Conservation (phyloP, 2,888 invertebrate genomes). For the Hoplodrina blanda region DNA sequence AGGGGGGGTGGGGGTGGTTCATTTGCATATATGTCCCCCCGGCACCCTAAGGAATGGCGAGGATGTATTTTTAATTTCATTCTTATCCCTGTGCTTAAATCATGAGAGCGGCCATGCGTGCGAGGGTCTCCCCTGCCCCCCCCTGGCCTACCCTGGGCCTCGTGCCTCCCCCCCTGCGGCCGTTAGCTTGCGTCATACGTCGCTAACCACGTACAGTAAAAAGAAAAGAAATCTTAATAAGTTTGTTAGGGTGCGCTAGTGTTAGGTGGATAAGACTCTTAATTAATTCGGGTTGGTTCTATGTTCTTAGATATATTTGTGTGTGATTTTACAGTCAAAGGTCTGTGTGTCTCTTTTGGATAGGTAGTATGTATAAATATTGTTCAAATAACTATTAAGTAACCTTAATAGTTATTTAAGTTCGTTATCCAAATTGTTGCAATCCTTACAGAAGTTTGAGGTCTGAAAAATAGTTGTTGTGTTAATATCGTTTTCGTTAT, state of each 20-base stretch:
- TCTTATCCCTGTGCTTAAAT: conserved; percentile 91
- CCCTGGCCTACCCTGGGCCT: conserved; percentile 66
- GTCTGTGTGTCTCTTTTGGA: not conserved
- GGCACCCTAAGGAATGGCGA: conserved; percentile 88
- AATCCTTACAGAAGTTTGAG: no score
- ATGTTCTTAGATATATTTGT: not conserved
- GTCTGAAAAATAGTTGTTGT: no score
- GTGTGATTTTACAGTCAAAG: not conserved
- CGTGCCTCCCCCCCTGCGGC: conserved; percentile 74
- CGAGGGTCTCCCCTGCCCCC: conserved; percentile 77
- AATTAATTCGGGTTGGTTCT: conserved; percentile 36
- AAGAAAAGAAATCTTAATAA: conserved; percentile 91
- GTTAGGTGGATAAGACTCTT: conserved; percentile 74
- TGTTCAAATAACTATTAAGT: no score
- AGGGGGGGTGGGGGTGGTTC: conserved; percentile 76
- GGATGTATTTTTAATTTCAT: conserved; percentile 91
- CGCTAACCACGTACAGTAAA: conserved; percentile 90
- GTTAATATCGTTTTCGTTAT: no score
- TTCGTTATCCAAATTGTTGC: no score
- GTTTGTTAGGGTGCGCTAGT: conserved; percentile 88
- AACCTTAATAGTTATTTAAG: no score
- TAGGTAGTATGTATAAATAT: no score
- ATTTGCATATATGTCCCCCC: conserved; percentile 91
- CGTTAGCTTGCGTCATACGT: conserved; percentile 90
- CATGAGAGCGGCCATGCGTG: conserved; percentile 91